Evolutionary conservation across 1,140 invertebrate species (phyloP), one percentile per base, ranked within the genome.

Genomic region (Plodia interpunctella): DNA sequence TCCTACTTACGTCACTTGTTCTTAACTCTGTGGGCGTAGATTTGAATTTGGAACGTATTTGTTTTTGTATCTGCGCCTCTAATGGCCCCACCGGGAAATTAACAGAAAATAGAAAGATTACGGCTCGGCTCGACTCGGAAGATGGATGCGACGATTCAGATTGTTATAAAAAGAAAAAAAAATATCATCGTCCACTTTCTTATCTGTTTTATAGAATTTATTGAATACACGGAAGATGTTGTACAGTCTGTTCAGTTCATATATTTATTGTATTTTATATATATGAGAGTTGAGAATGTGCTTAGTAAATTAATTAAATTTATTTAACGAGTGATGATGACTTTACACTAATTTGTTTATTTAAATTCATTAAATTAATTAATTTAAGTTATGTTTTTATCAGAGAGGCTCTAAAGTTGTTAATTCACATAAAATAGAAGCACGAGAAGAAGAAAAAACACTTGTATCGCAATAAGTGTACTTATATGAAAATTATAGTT

Each of bases 21-120:
- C 19, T 21, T 21, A 25, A 53, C 50, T 50, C 50, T 54, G 77
- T 80, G 73, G 75, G 77, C 62, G 77, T 72, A 69, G 70, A 72
- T 75, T 72, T 70, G 56, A 54, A 63, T 68, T 63, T 58, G 64
- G 53, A 64, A 60, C 63, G 52, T 44, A 62, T 57, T 56, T 32
- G 67, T 64, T 53, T 63, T 59, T 63, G 21, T 55, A 52, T 60
- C 51, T 56, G 52, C 52, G 35, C 44, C 59, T 62, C 66, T 76
- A 76, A 76, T 78, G 72, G 62, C 60, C 52, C 49, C 54, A 65
- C 50, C 53, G 58, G 68, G 62, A 71, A 70, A 63, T 64, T 64
- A 64, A 55, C 60, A n/a, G 30, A 59, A 44, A 62, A 62, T 50
- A 53, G 15, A 50, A 32, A 53, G 55, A 38, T 50, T 56, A 51